Evolutionary conservation across 2,113 vertebrate genomes (phyloP), one percentile per base, ranked within the genome.

Genomic region (Bungarus multicinctus): DNA sequence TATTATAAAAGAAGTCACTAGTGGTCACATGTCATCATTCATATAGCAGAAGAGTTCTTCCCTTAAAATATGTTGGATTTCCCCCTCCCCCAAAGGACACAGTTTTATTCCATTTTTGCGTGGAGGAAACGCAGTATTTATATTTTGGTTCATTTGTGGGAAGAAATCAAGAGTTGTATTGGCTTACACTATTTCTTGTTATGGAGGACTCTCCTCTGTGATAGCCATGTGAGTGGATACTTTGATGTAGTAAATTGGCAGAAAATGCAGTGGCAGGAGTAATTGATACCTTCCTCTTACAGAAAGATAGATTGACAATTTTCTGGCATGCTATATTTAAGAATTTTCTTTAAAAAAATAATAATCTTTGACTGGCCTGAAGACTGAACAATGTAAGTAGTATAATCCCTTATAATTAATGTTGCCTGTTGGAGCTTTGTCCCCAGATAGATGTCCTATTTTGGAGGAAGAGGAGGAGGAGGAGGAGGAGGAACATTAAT

Each of bases 331-430:
- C 3, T 81, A 53, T 55, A 55, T 89, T 52, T 0, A 34, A n/a
- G 91, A 45, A 85, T 34, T 12, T 34, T 94, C 91, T 93, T 11
- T 2, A 52, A 1, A 3, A 50, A 93, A 93, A 47, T 87, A 1
- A 53, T 30, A 43, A 45, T 85, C 53, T 74, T 85, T 92, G 34
- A 87, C 0, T 1, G 20, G 57, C 23, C 92, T 4, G 0, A 60
- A 53, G 85, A 7, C 89, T 90, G 54, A 5, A 10, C 20, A 23
- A 89, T 1, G 25, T 74, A 88, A 93, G 30, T 91, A 18, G 18
- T 8, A 87, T 85, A 86, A 55, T 91, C 85, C 30, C 39, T 85
- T 91, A 57, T 91, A 92, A 92, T n/a, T 2, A 91, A 20, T 87
- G 7, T 4, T 16, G 1, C n/a, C 90, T 55, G 14, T 85, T 90